Percentiles rank a stretch among this genome's conserved stretches.
These are phyloP conservation scores for Burhinus oedicnemus DNA, from an alignment of 2,113 vertebrate species.

Conservation along the genomic window DNA sequence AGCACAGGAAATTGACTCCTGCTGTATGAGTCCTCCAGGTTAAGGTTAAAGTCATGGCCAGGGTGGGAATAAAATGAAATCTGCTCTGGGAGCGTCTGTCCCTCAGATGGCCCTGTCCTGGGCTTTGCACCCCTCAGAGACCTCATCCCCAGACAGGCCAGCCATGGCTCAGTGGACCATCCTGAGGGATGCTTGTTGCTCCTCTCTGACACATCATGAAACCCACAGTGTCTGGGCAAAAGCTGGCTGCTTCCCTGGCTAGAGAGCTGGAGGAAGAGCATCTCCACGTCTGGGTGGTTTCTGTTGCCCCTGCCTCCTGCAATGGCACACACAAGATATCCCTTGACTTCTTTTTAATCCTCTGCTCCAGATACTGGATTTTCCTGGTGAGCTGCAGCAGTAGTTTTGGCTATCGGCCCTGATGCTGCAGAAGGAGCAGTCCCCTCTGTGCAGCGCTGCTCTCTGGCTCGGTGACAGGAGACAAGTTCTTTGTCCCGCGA, in stretches of 20 bases:
- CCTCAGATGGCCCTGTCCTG: neutral
- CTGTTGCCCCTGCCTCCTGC: neutral
- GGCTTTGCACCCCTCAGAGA: neutral
- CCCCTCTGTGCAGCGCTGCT: neutral
- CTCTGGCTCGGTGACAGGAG: neutral
- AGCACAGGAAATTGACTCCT: neutral
- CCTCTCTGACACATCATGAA: neutral
- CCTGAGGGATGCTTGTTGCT: neutral
- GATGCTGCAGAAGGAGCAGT: neutral
- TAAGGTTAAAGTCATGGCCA: neutral
- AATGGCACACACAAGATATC: neutral
- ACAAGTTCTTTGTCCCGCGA: neutral
- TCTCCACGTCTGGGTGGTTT: neutral
- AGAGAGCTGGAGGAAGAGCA: neutral
- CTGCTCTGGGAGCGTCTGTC: neutral
- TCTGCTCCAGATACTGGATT: neutral
- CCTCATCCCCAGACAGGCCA: neutral
- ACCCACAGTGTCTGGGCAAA: neutral
- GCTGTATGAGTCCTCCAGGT: neutral
- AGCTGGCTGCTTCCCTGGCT: neutral
- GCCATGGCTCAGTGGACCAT: neutral
- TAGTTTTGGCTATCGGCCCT: neutral
- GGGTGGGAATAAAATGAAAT: neutral
- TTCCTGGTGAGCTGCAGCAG: neutral
- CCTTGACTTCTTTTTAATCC: neutral